Evolutionary conservation across 2,888 invertebrate species (phyloP), one percentile per base, ranked within the genome.

Genomic region (Diaperis boleti): DNA sequence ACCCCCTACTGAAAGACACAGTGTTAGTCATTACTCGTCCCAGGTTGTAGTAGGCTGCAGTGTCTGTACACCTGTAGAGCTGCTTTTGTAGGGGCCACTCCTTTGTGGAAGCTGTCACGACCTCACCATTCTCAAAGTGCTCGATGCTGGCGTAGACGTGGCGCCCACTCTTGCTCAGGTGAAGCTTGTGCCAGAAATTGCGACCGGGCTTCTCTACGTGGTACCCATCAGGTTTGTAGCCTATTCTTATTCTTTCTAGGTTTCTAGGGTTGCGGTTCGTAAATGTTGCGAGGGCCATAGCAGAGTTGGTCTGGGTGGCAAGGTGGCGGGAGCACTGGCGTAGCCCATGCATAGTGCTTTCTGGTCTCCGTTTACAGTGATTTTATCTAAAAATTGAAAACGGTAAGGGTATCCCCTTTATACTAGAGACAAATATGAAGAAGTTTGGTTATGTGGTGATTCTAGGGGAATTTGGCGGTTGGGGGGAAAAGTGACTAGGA

Each of bases 191-290:
- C 93, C 93, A 94, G 79, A 84, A 92, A 50, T 83, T 83, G 57
- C 84, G 85, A 11, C 90, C 89, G 2, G 89, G 89, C 65, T 87
- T 88, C 29, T 97, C 96, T 56, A 95, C 83, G 72, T 87, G 86
- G 82, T 90, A 96, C 3, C 97, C 97, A 59, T 85, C 84, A 1
- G 94, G 94, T 83, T 95, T 96, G 56, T 89, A 88, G 1, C 89
- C 95, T 62, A 96, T 90, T 62, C 92, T 86, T 75, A 96, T 80
- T 66, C 87, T 86, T 81, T 97, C 96, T 65, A 97, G 84, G 80
- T 95, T 96, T 67, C 96, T 87, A 5, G 96, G 96, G 82, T 96
- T 96, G 69, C 94, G 86, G 76, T 96, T 96, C 6, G 78, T 76
- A 42, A 86, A 75, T 26, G 71, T 69, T 10, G 72, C 57, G 47